These are phyloP conservation scores for Barnardius zonarius DNA, from an alignment of 2,113 vertebrate species.

Conservation along the genomic window DNA sequence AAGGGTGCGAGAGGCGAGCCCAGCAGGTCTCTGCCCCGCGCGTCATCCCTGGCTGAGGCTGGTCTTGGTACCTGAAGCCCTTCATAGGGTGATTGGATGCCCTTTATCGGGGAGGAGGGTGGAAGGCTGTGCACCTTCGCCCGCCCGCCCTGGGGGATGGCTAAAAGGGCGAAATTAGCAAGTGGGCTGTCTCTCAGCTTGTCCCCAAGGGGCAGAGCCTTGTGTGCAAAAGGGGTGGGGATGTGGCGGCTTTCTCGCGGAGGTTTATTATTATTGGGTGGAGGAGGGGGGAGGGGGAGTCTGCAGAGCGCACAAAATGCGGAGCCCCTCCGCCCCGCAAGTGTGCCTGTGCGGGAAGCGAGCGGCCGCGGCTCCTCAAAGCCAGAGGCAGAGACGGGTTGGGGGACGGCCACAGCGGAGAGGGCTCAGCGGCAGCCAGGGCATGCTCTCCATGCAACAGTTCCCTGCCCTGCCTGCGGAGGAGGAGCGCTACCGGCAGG, in stretches of 20 bases:
- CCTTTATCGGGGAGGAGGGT: not conserved
- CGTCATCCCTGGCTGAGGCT: not conserved
- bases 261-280: conserved; percentile 59
- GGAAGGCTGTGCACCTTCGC: not conserved
- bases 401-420: not conserved
- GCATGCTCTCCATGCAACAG: conserved; percentile 70
- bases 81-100: not conserved
- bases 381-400: not conserved
- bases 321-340: not conserved
- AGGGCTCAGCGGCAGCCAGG: not conserved
- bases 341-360: not conserved
- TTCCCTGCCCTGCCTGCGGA: conserved; percentile 52
- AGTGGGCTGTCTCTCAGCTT: not conserved
- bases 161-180: not conserved
- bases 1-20: not conserved
- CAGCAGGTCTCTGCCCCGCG: not conserved
- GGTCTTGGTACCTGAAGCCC: not conserved
- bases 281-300: conserved; percentile 33
- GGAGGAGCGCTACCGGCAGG: conserved; percentile 63
- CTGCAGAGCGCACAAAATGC: conserved; percentile 54
- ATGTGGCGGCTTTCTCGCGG: not conserved
- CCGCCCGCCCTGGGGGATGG: not conserved
- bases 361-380: not conserved
- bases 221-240: conserved; percentile 19
- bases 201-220: not conserved